phyloP scores from a whole-genome alignment of 2,888 invertebrate species.

The Drosophila planitibia region DNA sequence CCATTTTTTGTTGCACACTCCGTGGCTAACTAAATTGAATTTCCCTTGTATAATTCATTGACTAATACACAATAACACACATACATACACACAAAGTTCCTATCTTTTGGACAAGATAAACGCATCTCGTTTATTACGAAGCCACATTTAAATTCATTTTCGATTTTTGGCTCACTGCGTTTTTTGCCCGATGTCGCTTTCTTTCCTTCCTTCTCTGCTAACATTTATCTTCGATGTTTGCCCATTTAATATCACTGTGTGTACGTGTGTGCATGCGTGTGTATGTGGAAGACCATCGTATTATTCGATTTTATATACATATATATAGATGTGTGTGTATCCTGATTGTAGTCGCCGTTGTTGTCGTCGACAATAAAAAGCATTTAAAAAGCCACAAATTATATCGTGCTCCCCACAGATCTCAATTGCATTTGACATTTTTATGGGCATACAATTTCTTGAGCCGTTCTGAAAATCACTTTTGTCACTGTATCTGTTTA shows the following conservation, averaged over 20 bases:
- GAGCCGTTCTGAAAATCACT: constrained; percentile 11
- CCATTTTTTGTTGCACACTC: constrained; percentile 49
- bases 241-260: constrained; percentile 23
- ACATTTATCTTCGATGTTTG: constrained; percentile 71
- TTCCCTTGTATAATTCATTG: constrained; percentile 75
- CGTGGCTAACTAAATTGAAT: constrained; percentile 61
- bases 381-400: constrained; percentile 80
- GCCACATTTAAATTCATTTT: constrained; percentile 79
- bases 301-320: neutral
- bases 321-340: constrained; percentile 20
- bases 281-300: neutral
- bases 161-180: constrained; percentile 59
- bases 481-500: neutral
- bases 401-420: constrained; percentile 42
- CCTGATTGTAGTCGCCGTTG: constrained; percentile 36
- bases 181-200: constrained; percentile 12
- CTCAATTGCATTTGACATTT: constrained; percentile 61
- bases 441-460: constrained; percentile 43
- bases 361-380: constrained; percentile 70
- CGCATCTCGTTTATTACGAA: constrained; percentile 68
- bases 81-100: neutral
- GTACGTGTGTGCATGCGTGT: neutral
- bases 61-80: constrained; percentile 25
- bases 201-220: constrained; percentile 30
- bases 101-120: constrained; percentile 42